Percentiles rank a stretch among this genome's conserved stretches.
These are phyloP conservation scores for Engraulis encrasicolus DNA, from an alignment of 2,113 vertebrate genomes.

Conservation along the genomic window DNA sequence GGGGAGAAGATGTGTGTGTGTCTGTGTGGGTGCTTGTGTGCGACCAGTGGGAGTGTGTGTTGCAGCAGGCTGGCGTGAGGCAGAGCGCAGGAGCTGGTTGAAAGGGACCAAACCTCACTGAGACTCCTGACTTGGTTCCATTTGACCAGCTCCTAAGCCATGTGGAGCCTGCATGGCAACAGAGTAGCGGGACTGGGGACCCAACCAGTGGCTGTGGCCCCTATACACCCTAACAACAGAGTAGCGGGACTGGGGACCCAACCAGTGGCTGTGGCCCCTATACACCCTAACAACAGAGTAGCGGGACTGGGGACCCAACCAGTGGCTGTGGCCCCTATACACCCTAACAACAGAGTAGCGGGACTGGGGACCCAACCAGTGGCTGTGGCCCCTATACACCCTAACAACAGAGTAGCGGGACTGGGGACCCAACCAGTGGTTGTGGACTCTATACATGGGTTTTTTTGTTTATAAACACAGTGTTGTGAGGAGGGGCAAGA, in stretches of 20 bases:
- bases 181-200: background rate
- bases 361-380: too few species aligned
- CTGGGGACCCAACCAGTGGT: too few species aligned
- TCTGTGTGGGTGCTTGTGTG: background rate
- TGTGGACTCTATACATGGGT: too few species aligned
- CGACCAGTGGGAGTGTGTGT: background rate
- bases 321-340: too few species aligned
- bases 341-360: too few species aligned
- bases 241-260: background rate
- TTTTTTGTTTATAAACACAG: too few species aligned
- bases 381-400: too few species aligned
- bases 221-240: background rate
- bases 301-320: too few species aligned
- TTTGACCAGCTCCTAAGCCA: constrained; percentile 88
- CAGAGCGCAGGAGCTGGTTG: constrained; percentile 87
- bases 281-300: too few species aligned
- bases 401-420: too few species aligned
- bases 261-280: too few species aligned
- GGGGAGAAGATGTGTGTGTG: background rate
- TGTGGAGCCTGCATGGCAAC: constrained; percentile 32
- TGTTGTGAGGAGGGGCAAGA: too few species aligned
- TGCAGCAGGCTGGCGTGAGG: constrained; percentile 46
- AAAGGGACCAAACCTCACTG: constrained; percentile 92
- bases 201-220: background rate
- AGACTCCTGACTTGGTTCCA: constrained; percentile 89